Evolutionary conservation across 2,888 invertebrate species (phyloP).

Genomic region (Zelleria hepariella): DNA sequence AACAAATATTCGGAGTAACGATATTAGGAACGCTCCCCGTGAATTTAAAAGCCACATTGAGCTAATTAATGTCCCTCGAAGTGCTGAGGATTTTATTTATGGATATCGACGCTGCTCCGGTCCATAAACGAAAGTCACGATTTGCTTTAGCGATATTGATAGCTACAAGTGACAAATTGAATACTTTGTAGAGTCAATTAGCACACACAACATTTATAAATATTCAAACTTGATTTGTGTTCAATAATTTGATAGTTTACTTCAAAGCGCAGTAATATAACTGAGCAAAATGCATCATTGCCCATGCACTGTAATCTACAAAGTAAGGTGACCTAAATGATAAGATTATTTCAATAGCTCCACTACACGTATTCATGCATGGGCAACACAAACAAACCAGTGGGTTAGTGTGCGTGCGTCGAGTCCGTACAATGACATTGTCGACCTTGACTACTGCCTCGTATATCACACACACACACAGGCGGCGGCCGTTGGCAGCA

Average conservation of each 20-base stretch:
- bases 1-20: not conserved
- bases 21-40: not conserved
- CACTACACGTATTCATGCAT: slow-evolving; percentile 18
- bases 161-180: too few relatives aligned
- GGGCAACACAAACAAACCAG: slow-evolving; percentile 24
- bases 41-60: not conserved
- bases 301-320: slow-evolving; percentile 48
- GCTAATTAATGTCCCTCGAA: slow-evolving; percentile 27
- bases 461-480: slow-evolving; percentile 35
- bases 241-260: not conserved
- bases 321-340: slow-evolving; percentile 71
- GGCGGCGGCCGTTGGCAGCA: slow-evolving; percentile 26
- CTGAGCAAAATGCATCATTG: slow-evolving; percentile 18
- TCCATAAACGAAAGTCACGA: not conserved
- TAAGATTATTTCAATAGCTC: slow-evolving; percentile 66
- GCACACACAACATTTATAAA: too few relatives aligned
- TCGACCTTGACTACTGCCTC: slow-evolving; percentile 68
- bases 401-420: slow-evolving; percentile 44
- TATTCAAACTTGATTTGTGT: not conserved
- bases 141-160: too few relatives aligned
- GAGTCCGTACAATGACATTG: slow-evolving; percentile 66
- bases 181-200: too few relatives aligned
- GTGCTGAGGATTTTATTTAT: not conserved
- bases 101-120: not conserved
- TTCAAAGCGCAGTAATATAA: not conserved